Conservation (phyloP, 2,797 vertebrate genomes). For the Sebastolobus alascanus region DNA sequence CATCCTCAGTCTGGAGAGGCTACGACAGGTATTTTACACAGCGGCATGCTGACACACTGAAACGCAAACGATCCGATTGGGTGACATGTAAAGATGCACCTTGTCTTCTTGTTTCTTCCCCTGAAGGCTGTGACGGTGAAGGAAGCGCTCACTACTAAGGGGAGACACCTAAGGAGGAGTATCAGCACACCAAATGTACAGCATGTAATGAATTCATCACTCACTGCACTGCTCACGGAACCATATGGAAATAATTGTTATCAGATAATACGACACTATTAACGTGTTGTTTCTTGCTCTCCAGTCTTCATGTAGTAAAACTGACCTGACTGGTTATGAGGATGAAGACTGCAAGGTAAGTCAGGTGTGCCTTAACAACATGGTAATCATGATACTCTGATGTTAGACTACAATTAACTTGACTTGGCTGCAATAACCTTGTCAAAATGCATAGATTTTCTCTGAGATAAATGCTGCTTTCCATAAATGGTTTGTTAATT, state of each 20-base stretch:
- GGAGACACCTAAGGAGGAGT: slow-evolving; percentile 92
- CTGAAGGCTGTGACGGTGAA: slow-evolving; percentile 94
- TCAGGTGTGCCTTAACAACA: not conserved
- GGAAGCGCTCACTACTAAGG: slow-evolving; percentile 92
- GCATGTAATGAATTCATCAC: slow-evolving; percentile 85
- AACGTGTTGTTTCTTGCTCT: slow-evolving; percentile 32
- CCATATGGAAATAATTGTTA: slow-evolving; percentile 4
- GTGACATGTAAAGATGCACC: not conserved
- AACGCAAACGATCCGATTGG: not conserved
- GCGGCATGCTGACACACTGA: slow-evolving; percentile 9
- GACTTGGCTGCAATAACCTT: not conserved
- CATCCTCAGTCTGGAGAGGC: slow-evolving; percentile 94
- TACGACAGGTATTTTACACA: slow-evolving; percentile 87
- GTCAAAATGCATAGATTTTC: not conserved
- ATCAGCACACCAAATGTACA: slow-evolving; percentile 96
- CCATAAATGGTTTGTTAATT: too few species aligned
- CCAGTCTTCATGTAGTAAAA: slow-evolving; percentile 92
- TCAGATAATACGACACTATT: not conserved
- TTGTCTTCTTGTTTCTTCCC: not conserved
- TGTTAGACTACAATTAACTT: not conserved
- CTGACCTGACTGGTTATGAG: slow-evolving; percentile 90
- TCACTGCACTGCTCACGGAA: slow-evolving; percentile 11
- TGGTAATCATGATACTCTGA: not conserved
- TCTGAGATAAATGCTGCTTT: not conserved
- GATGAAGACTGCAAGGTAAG: slow-evolving; percentile 90